These are phyloP conservation scores for Tigriopus japonicus DNA, from an alignment of 1,140 invertebrate genomes.

Conservation along the genomic window DNA sequence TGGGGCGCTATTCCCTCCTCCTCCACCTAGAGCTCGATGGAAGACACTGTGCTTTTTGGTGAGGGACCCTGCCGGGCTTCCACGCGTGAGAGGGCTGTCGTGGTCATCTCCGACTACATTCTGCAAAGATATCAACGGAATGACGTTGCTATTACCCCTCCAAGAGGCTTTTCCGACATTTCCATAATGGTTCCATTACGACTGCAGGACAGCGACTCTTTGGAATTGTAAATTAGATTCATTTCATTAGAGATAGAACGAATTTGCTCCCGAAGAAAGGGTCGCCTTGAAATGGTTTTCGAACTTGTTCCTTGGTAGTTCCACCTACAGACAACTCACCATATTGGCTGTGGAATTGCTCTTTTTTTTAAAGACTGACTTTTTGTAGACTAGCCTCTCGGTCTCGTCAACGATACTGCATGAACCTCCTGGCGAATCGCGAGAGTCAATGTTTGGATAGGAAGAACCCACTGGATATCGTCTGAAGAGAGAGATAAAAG, in stretches of 20 bases:
- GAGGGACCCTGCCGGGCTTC: conserved; percentile 7
- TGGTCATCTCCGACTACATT: no score
- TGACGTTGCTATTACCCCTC: no score
- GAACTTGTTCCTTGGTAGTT: no score
- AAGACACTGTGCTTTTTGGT: conserved; percentile 4
- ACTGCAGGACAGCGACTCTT: no score
- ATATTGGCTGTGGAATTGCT: conserved; percentile 66
- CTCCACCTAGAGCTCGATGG: not conserved
- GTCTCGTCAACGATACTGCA: conserved; percentile 36
- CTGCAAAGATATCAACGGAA: no score
- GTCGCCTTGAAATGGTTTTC: no score
- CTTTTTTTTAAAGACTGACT: conserved; percentile 63
- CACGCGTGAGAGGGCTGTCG: conserved; percentile 1
- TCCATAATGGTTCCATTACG: no score
- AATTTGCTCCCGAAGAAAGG: no score
- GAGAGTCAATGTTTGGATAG: conserved; percentile 15
- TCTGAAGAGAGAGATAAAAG: no score
- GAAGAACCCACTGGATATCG: conserved; percentile 19
- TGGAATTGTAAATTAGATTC: no score
- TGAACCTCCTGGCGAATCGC: conserved; percentile 13
- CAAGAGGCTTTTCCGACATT: no score
- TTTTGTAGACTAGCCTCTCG: conserved; percentile 36
- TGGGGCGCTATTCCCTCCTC: not conserved
- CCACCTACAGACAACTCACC: conserved; percentile 31
- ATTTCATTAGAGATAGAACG: no score